Base-by-base conservation (phyloP, 2,113 vertebrate genomes). In the Chunga burmeisteri region DNA sequence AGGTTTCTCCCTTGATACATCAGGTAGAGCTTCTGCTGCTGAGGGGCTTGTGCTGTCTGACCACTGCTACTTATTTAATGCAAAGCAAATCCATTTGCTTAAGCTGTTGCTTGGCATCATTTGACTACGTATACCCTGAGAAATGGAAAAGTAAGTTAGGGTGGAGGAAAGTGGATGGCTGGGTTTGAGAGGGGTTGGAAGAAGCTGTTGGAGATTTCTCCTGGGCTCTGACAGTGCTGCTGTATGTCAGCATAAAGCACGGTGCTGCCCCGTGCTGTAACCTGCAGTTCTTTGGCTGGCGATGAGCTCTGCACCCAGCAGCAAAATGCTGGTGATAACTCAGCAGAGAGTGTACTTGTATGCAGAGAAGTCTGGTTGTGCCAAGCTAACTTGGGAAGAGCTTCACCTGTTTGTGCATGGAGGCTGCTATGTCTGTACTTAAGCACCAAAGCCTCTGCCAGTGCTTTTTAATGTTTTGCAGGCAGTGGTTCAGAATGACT, bases 81-180 rank as follows among this genome's bases (percentile, higher is more conserved):
- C 56, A 77, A 32, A 44, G 53, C 2, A 0, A 88, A 73, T 93
- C 53, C 36, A 30, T 94, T 95, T 0, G 0, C 30, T 86, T 68
- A 65, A 86, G 58, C 14, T 77, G 2, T 38, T 88, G 59, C 36
- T 95, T 84, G 50, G n/a, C 7, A 15, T 89, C 27, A 1, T 63
- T 79, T 81, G 42, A 55, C 56, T 74, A 2, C 1, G 0, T 65
- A 18, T 23, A 34, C 23, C 9, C 6, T n/a, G 49, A 82, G 74
- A 82, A 82, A 52, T 59, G 40, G n/a, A 59, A 58, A 67, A 50
- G 47, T 81, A 50, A 68, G 38, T 63, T 70, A 10, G 7, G 7
- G 38, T 59, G 42, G 23, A 71, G 40, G 40, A 50, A 52, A 36
- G 40, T 0, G 0, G 15, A 9, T 63, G 30, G 22, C 11, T 79